Base-by-base conservation (phyloP, 2,113 vertebrate genomes). In the Rhineura floridana region DNA sequence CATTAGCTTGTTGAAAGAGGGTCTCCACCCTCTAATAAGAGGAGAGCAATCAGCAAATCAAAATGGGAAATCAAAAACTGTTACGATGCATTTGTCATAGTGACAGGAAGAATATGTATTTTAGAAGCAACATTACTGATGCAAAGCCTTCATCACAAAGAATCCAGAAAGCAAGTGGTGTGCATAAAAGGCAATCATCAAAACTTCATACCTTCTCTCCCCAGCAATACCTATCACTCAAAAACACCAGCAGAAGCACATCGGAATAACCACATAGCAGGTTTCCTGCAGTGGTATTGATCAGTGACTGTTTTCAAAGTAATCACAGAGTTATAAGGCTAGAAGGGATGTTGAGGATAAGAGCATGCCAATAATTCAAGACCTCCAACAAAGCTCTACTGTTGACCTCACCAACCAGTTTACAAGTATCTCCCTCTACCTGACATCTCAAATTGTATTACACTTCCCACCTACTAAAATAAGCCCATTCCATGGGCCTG, bases 31-130 rank as follows among this genome's bases (percentile, higher is more conserved):
- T 90, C 78, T 86, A 73, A n/a, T 81, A 92, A 90, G 30, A 13
- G 3, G 10, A 44, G 39, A 89, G 88, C 6, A n/a, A 92, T 1
- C 88, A 36, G 30, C 70, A 50, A 0, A 86, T 6, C 77, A 83
- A 91, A 23, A 33, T 83, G 9, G 63, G 50, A 89, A 94, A 91
- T 63, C 19, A 82, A 89, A n/a, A 86, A 76, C 42, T 91, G 42
- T 83, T 89, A 83, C 30, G 62, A 65, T 30, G 87, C 19, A 77
- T 87, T 87, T 92, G 33, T 90, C 70, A 86, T 73, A 80, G 12
- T 8, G 39, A 85, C 44, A 79, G 44, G 80, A 88, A 87, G 25
- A 83, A 90, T 93, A 88, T 0, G 0, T 8, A 65, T 0, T 3
- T 82, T 76, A 91, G 75, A 91, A 89, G 25, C 39, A 89, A 78